Conservation (phyloP, 2,797 vertebrate genomes). For the Hapalemur alaotrensis region DNA sequence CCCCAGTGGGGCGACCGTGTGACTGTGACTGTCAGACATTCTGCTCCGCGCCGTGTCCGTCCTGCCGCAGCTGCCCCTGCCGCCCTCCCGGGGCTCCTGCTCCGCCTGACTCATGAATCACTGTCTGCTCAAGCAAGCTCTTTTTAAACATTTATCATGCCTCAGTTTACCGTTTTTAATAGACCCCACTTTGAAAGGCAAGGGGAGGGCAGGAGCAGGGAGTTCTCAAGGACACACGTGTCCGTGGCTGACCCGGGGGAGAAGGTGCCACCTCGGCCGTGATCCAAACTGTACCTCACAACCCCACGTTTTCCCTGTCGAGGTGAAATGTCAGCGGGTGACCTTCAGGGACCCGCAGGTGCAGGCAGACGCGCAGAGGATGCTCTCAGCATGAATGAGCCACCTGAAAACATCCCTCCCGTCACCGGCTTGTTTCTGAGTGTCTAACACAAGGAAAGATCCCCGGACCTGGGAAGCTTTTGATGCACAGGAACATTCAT, state of each 20-base stretch:
- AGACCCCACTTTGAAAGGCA: not conserved
- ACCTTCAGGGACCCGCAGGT: fast-evolving
- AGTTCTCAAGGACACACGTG: not conserved
- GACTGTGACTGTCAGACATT: no score
- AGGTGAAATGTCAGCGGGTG: fast-evolving
- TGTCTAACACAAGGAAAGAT: not conserved
- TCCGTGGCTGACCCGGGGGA: no score
- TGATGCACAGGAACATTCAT: not conserved
- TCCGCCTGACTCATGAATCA: not conserved
- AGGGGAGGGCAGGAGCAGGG: not conserved
- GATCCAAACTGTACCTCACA: fast-evolving
- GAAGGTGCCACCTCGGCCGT: not conserved
- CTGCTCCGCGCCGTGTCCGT: no score
- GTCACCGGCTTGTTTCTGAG: not conserved
- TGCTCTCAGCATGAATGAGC: fast-evolving
- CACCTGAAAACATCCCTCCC: not conserved
- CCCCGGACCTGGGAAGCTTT: not conserved
- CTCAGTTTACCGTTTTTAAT: not conserved
- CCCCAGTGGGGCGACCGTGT: not conserved
- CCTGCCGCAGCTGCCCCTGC: not conserved
- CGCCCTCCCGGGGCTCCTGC: no score
- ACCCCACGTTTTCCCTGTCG: fast-evolving
- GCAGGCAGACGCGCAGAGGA: no score
- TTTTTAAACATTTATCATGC: no score
- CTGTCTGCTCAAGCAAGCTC: not conserved